A percentile compares a stretch with the other conserved stretches of the same genome.
These are phyloP conservation scores for Taeniopygia guttata DNA, from an alignment of 2,797 vertebrate species.

Conservation along the genomic window DNA sequence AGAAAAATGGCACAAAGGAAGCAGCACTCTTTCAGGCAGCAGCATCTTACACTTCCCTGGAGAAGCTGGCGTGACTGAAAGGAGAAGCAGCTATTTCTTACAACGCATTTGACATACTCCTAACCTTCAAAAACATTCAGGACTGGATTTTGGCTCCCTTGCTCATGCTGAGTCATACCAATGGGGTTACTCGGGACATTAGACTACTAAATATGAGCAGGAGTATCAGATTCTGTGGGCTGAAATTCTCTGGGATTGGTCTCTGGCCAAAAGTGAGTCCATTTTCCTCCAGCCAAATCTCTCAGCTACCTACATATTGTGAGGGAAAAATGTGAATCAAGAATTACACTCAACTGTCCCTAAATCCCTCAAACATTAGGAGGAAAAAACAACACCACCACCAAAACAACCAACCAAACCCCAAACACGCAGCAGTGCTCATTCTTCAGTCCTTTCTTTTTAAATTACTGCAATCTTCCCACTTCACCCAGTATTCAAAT, in stretches of 20 bases:
- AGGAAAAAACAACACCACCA: background rate
- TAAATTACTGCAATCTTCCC: background rate
- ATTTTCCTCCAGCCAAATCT: background rate
- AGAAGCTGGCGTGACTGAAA: background rate
- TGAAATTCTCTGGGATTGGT: constrained; percentile 36
- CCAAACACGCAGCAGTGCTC: background rate
- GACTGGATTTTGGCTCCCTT: constrained; percentile 31
- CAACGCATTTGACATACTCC: background rate
- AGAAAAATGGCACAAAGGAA: background rate
- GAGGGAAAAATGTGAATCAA: background rate
- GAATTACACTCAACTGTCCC: background rate
- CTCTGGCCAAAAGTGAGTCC: constrained; percentile 23
- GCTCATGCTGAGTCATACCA: constrained; percentile 41
- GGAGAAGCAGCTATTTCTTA: background rate
- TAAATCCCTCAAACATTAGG: background rate
- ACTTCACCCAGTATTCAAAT: background rate
- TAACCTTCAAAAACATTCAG: constrained; percentile 53
- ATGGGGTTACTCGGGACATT: background rate
- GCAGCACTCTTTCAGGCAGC: background rate
- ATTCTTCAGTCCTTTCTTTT: background rate
- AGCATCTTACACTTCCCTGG: background rate
- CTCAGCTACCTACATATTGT: background rate
- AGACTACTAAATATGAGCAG: constrained; percentile 46
- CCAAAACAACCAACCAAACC: background rate
- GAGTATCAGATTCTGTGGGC: constrained; percentile 50